Evolutionary conservation across 2,797 vertebrate species (phyloP).

Genomic region (Acipenser oxyrinchus): DNA sequence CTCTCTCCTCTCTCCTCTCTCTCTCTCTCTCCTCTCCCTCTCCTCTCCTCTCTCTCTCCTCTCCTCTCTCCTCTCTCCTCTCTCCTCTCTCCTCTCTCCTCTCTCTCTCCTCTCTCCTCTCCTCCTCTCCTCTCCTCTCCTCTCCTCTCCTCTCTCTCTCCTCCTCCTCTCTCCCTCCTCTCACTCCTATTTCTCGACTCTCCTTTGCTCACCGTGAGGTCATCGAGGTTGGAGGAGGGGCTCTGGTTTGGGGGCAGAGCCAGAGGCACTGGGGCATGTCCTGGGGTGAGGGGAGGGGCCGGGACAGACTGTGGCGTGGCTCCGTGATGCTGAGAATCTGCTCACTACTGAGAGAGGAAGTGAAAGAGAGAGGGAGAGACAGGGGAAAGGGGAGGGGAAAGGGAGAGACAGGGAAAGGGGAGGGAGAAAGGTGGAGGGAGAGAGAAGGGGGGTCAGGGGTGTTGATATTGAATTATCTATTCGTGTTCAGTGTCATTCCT

Average conservation of each 20-base stretch:
- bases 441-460: too few relatives aligned
- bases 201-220: slow-evolving; percentile 61
- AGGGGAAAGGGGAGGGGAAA: not conserved
- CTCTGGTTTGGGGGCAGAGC: slow-evolving; percentile 53
- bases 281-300: slow-evolving; percentile 45
- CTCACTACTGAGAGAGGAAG: slow-evolving; percentile 39
- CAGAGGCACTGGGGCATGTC: slow-evolving; percentile 37
- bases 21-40: too few relatives aligned
- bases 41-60: too few relatives aligned
- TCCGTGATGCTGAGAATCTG: slow-evolving; percentile 55
- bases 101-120: too few relatives aligned
- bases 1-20: too few relatives aligned
- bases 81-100: too few relatives aligned
- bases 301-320: slow-evolving; percentile 46
- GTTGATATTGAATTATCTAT: too few relatives aligned
- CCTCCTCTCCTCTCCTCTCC: too few relatives aligned
- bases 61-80: too few relatives aligned
- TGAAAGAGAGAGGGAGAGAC: slow-evolving; percentile 6
- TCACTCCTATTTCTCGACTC: not conserved
- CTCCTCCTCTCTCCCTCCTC: too few relatives aligned
- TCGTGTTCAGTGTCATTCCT: too few relatives aligned
- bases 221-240: slow-evolving; percentile 66
- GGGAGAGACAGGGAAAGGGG: not conserved
- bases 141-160: too few relatives aligned
- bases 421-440: not conserved